phyloP scores from a whole-genome alignment of 1,140 invertebrate genomes.

The Bombyx mori region DNA sequence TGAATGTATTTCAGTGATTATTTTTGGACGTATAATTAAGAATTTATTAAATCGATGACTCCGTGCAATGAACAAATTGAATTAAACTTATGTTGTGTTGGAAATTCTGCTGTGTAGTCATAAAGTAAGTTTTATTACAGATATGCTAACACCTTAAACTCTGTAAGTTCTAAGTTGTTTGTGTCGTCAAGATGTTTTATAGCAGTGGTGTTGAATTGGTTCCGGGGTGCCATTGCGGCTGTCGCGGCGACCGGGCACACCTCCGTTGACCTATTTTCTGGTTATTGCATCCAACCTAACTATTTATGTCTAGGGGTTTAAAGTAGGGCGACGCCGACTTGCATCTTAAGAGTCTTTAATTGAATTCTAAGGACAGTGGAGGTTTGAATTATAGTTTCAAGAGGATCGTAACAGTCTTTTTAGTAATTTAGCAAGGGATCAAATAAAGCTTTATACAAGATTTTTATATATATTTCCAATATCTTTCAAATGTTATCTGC shows the following conservation, averaged over 20 bases:
- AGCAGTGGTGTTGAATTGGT: conserved; percentile 22
- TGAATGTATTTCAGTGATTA: conserved; percentile 6
- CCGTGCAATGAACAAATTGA: conserved; percentile 5
- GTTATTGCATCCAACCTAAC: conserved; percentile 64
- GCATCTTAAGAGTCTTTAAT: conserved; percentile 33
- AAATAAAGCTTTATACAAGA: too few species aligned
- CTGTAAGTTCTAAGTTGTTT: too few species aligned
- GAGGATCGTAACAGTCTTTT: neutral
- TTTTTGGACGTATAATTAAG: conserved; percentile 24
- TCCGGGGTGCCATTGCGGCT: conserved; percentile 40
- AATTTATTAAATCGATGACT: conserved; percentile 54
- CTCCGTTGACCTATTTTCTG: conserved; percentile 69
- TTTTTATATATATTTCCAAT: too few species aligned
- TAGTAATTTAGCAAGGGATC: neutral
- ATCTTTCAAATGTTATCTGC: too few species aligned
- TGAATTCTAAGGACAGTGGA: conserved; percentile 1
- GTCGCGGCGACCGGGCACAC: conserved; percentile 55
- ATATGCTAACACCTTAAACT: too few species aligned
- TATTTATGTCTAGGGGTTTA: conserved; percentile 63
- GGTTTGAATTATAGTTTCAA: neutral
- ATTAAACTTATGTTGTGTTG: too few species aligned
- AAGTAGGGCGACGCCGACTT: conserved; percentile 49
- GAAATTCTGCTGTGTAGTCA: too few species aligned
- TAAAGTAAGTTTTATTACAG: too few species aligned
- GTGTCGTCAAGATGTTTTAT: too few species aligned